Evolutionary conservation across 2,797 vertebrate genomes (phyloP), one percentile per base, ranked within the genome.

Genomic region (Acrossocheilus wenchowensis): DNA sequence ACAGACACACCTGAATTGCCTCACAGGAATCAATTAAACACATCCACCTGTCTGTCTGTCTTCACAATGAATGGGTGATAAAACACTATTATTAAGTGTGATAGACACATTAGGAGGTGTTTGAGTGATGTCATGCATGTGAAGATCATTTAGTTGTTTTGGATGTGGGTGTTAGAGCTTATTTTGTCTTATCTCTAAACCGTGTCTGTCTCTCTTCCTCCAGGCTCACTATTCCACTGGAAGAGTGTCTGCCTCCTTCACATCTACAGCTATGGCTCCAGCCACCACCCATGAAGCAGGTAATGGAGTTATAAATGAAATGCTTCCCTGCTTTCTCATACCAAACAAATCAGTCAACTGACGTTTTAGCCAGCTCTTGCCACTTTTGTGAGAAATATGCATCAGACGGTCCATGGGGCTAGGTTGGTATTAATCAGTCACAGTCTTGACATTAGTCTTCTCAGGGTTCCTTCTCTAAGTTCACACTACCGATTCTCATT

Each of bases 141-240:
- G 23, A 72, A 57, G 45, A 54, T 82, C 21, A 19, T 69, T 54
- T 54, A 72, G 66, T 71, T 1, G 2, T 82, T 82, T 71, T 9
- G 0, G 23, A 39, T 57, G 48, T 36, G 50, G 66, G 48, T 71
- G 66, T 69, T 39, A 3, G 12, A 23, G 66, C 23, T 82, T 19
- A 71, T 21, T 82, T 57, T 26, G 48, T 82, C 66, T 72, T 50
- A 80, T 80, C 78, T 79, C 23, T 62, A 19, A 62, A 64, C 14
- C 23, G 15, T 79, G 39, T 77, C 66, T 73, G 19, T 62, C 3
- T 54, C 17, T 81, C 30, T 81, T 50, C 14, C 57, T 89, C 39
- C 92, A 99, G 98, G 98, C 98, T 81, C 98, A 99, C 93, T 99
- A 99, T 90, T 99, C 98, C 60, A 99, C 98, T 0, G 98, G 98